These are phyloP conservation scores for Drosophila neutralis DNA, from an alignment of 2,888 invertebrate species.

Conservation along the genomic window DNA sequence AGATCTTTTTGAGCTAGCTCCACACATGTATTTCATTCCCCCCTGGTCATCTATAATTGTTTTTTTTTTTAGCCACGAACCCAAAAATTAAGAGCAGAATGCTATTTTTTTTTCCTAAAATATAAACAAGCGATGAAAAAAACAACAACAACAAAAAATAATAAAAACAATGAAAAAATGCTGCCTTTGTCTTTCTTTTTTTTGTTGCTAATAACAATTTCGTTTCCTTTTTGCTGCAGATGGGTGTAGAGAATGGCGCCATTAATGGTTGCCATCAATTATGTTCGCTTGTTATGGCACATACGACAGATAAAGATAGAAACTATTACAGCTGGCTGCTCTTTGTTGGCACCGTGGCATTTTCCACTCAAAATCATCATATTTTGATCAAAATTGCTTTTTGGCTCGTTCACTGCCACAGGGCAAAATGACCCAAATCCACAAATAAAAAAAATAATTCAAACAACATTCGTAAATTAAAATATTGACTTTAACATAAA, in stretches of 20 bases:
- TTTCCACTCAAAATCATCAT: conserved; percentile 46
- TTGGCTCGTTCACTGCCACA: conserved; percentile 37
- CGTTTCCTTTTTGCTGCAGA: conserved; percentile 14
- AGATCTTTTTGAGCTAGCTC: conserved; percentile 23
- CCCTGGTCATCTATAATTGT: conserved; percentile 6
- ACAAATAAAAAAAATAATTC: background rate
- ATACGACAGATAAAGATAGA: conserved; percentile 27
- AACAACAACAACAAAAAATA: background rate
- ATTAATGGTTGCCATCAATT: conserved; percentile 45
- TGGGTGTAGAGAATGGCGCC: conserved; percentile 29
- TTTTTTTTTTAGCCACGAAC: conserved; percentile 13
- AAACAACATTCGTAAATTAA: too few species aligned
- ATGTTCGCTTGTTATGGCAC: conserved; percentile 29
- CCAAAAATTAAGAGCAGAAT: background rate
- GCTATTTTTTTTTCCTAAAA: conserved; percentile 16
- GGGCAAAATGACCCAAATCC: conserved; percentile 30
- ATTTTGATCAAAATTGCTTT: conserved; percentile 46
- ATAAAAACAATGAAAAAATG: conserved; percentile 12
- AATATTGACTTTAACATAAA: too few species aligned
- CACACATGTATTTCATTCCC: conserved; percentile 27
- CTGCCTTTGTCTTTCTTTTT: background rate
- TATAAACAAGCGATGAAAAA: conserved; percentile 20
- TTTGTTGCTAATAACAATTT: background rate
- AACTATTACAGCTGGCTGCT: conserved; percentile 10
- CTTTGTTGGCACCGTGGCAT: conserved; percentile 47